Conservation (phyloP, 2,797 vertebrate genomes). For the Rhincodon typus region DNA sequence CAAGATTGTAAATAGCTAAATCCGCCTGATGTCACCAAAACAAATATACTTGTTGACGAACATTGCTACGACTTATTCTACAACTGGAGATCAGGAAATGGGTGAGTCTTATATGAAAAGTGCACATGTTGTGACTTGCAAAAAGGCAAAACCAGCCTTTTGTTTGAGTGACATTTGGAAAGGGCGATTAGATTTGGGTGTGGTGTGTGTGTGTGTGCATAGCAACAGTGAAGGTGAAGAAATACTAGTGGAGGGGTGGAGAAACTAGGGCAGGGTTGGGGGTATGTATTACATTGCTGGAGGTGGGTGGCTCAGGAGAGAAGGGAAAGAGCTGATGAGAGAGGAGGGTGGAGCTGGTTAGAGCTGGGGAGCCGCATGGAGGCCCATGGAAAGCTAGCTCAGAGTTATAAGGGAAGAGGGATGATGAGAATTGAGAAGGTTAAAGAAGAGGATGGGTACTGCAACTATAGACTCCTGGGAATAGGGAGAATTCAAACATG, state of each 20-base stretch:
- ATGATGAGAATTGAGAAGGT: neutral
- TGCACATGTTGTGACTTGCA: neutral
- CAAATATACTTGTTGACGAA: neutral
- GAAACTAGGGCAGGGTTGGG: neutral
- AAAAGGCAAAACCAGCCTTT: neutral
- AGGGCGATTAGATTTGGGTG: neutral
- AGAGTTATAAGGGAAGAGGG: neutral
- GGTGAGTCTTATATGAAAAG: neutral
- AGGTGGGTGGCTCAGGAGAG: neutral
- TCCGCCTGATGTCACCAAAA: slow-evolving; percentile 4
- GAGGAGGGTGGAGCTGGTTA: neutral
- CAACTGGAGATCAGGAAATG: neutral
- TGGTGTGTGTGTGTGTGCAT: neutral
- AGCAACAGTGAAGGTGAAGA: neutral
- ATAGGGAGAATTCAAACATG: neutral
- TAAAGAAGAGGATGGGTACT: neutral
- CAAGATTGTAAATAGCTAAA: neutral
- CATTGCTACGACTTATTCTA: neutral
- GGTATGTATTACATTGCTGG: neutral
- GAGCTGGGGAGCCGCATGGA: neutral
- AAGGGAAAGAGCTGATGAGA: neutral
- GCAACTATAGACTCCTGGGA: neutral
- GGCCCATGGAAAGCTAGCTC: neutral
- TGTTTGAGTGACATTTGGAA: neutral
- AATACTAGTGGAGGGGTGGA: neutral